Conservation (phyloP, 2,888 invertebrate species). For the Drosophila prostipennis region DNA sequence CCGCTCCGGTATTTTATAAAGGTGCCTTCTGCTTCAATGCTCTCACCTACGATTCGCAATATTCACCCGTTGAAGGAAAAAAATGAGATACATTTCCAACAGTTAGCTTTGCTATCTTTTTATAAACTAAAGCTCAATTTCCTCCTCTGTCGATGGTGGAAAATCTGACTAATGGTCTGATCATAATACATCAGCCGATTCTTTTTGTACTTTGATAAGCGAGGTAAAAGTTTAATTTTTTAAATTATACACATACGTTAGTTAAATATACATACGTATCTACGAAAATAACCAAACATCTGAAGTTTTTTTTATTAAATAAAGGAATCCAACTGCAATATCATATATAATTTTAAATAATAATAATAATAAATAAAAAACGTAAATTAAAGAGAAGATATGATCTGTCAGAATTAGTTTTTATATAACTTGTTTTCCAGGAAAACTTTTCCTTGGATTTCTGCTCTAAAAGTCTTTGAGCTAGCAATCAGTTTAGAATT, state of each 20-base stretch:
- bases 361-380: no score
- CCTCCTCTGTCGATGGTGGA: slow-evolving; percentile 6
- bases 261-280: slow-evolving; percentile 53
- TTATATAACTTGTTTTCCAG: no score
- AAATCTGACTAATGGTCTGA: slow-evolving; percentile 8
- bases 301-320: not conserved
- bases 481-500: no score
- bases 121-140: slow-evolving; percentile 27
- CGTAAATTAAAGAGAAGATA: no score
- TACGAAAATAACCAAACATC: slow-evolving; percentile 12
- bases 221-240: slow-evolving; percentile 24
- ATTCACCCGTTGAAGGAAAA: slow-evolving; percentile 33
- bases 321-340: not conserved
- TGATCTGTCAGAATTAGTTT: no score
- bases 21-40: slow-evolving; percentile 49
- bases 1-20: slow-evolving; percentile 32
- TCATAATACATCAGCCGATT: not conserved
- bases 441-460: no score
- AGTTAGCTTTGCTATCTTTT: slow-evolving; percentile 49
- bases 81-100: slow-evolving; percentile 66
- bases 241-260: slow-evolving; percentile 36
- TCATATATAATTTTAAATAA: no score
- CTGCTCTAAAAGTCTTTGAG: no score
- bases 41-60: slow-evolving; percentile 39
- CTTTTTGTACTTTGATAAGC: slow-evolving; percentile 27